Conservation (phyloP, 1,140 invertebrate species). For the Elymnias hypermnestra region DNA sequence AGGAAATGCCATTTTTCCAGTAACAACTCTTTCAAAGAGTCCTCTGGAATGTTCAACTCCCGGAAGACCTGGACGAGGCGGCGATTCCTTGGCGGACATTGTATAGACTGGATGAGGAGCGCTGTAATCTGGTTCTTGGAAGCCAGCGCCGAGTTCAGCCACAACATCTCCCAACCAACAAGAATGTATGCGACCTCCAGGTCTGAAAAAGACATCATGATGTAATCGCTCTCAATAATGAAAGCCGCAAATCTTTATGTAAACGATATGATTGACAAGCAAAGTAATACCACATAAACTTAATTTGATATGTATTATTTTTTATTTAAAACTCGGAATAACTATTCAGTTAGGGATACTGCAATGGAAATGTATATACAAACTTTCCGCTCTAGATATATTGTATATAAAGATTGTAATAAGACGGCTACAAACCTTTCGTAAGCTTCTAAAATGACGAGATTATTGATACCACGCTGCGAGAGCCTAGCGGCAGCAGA, state of each 20-base stretch:
- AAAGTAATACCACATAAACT: too few species aligned
- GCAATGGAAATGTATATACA: too few species aligned
- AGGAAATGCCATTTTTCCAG: slow-evolving; percentile 77
- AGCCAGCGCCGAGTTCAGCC: slow-evolving; percentile 80
- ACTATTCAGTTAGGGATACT: too few species aligned
- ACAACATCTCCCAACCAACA: slow-evolving; percentile 83
- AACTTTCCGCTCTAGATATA: too few species aligned
- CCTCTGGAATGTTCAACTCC: slow-evolving; percentile 67
- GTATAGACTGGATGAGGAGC: slow-evolving; percentile 79
- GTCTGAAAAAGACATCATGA: slow-evolving; percentile 36
- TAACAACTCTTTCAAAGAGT: slow-evolving; percentile 78
- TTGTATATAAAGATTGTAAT: too few species aligned
- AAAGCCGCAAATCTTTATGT: too few species aligned
- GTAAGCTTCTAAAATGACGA: slow-evolving; percentile 81
- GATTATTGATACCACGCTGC: slow-evolving; percentile 79
- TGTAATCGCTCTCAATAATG: too few species aligned
- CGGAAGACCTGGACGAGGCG: slow-evolving; percentile 73
- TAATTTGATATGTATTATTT: too few species aligned
- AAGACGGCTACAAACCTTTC: too few species aligned
- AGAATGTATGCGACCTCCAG: slow-evolving; percentile 81
- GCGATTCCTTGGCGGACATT: slow-evolving; percentile 77
- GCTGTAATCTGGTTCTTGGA: slow-evolving; percentile 73
- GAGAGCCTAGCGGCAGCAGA: slow-evolving; percentile 80
- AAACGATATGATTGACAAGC: too few species aligned
- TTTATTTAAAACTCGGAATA: too few species aligned